These are phyloP conservation scores for Eumaeus atala DNA, from an alignment of 1,140 invertebrate species.

Conservation along the genomic window DNA sequence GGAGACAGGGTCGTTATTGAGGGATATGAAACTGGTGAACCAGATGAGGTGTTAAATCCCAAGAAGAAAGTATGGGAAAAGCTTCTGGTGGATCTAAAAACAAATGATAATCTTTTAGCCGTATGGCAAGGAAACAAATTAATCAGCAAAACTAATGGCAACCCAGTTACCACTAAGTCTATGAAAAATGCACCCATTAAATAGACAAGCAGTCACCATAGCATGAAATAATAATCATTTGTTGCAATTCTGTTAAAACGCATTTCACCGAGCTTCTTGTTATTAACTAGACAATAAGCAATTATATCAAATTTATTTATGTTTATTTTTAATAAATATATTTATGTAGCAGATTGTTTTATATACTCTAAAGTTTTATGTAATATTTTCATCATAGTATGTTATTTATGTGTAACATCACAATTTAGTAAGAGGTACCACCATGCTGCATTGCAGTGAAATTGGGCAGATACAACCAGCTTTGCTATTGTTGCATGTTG, in stretches of 20 bases:
- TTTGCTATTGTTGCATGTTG: no score
- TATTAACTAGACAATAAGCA: not conserved
- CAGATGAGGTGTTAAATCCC: slow-evolving; percentile 93
- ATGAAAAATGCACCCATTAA: slow-evolving; percentile 86
- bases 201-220: slow-evolving; percentile 57
- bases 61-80: slow-evolving; percentile 99
- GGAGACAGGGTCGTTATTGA: slow-evolving; percentile 90
- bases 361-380: no score
- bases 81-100: slow-evolving; percentile 86
- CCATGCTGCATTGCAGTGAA: no score
- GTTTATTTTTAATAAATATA: slow-evolving; percentile 2
- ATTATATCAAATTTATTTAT: not conserved
- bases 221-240: no score
- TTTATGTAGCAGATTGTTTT: not conserved
- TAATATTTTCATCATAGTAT: no score
- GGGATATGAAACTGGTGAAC: slow-evolving; percentile 83
- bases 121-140: slow-evolving; percentile 89
- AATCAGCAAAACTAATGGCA: slow-evolving; percentile 79
- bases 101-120: slow-evolving; percentile 83
- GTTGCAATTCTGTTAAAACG: not conserved
- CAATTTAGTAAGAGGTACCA: no score
- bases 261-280: not conserved
- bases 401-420: no score
- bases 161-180: slow-evolving; percentile 78
- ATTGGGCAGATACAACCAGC: no score